Evolutionary conservation across 2,113 vertebrate species (phyloP), one percentile per base, ranked within the genome.

Genomic region (Passer montanus): DNA sequence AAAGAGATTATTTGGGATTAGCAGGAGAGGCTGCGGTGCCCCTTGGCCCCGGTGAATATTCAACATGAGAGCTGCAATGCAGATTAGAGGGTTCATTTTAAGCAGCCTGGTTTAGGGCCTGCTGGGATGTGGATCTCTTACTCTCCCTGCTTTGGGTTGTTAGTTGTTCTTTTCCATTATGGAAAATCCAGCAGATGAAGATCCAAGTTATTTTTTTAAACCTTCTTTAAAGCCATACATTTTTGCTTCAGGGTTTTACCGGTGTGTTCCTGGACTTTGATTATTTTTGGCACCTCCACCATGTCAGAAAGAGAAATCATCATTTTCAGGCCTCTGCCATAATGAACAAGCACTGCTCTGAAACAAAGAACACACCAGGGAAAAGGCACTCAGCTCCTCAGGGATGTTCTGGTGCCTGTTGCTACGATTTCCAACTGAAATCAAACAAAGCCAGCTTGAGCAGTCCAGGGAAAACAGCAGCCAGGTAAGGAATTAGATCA

Each of bases 1-100:
- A 26, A 73, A 35, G 60, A 46, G 70, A 84, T 89, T 58, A 59
- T 82, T 79, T 11, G 69, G 94, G 90, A 76, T 64, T 13, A 67
- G 73, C 72, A 80, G 35, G 27, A 35, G 77, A 87, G 66, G 87
- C 58, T 81, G 31, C 15, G 5, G 22, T 19, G 75, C 53, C 86
- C 84, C 56, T 39, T 75, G 52, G 92, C 92, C 91, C 30, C 0
- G 0, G 49, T 24, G 16, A 59, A 55, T 28, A 80, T 33, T 39
- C 16, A 73, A 41, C 53, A 30, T 1, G 43, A 81, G 62, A 92
- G 89, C 60, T 37, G 69, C 43, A 37, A 33, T 37, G 79, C 66
- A 64, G 85, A 85, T 75, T 3, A 52, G 58, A 37, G 58, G 46
- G 79, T 49, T 80, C 68, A 80, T 67, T 73, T 62, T 20, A 15